Base-by-base conservation (phyloP, 2,888 invertebrate species). In the Chalcosyrphus nemorum region DNA sequence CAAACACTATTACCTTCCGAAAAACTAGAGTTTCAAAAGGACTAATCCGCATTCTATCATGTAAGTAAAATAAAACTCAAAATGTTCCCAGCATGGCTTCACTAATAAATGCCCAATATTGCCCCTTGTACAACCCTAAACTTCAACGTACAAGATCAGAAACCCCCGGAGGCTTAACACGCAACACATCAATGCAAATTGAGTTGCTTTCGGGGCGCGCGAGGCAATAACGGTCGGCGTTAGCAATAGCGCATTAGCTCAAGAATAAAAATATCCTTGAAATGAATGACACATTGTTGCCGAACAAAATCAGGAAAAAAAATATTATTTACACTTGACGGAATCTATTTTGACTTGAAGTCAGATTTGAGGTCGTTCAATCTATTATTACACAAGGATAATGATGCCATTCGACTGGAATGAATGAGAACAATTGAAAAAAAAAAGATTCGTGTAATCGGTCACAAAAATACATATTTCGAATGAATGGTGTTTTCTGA, bases 371-470 rank as follows among this genome's bases (percentile, higher is more conserved):
- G 57, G 56, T 65, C 24, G 56, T 32, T 45, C 19, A 5, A 19
- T 27, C 65, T 43, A 50, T 66, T 80, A 59, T 66, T 66, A 19
- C 21, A 43, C 56, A n/a, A 61, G 35, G 38, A 56, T 38, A 71
- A 72, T 74, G 61, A 47, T 38, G 52, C 61, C 47, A 74, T 68
- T 81, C 61, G 54, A 74, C 54, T 47, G 80, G 74, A 81, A 81
- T 61, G 15, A 47, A 68, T 59, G 66, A 45, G 80, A 80, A 74
- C 80, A 74, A 80, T 74, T 65, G 59, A 52, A 27, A n/a, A n/a
- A n/a, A n/a, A n/a, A n/a, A n/a, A n/a, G 19, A 72, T 61, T 61
- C 52, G 66, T 38, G 43, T 61, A 81, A 74, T 81, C 75, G 54
- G 35, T 61, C 61, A 17, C 61, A 21, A 41, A 50, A n/a, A n/a